phyloP scores from a whole-genome alignment of 2,113 vertebrate genomes.

The Motacilla alba region DNA sequence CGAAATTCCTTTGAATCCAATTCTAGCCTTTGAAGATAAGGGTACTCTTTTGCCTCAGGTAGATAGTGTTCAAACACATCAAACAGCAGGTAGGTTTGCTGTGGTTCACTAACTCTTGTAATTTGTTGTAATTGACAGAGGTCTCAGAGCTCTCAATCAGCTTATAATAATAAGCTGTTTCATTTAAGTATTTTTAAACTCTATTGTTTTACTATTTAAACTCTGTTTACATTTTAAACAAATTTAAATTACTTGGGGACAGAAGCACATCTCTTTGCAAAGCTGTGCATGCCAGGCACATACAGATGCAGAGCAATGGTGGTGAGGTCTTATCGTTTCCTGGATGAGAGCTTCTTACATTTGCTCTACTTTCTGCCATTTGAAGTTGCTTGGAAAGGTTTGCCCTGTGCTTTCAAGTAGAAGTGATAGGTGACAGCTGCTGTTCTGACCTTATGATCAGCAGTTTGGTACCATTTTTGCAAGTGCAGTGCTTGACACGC shows the following conservation, averaged over 20 bases:
- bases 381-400: background rate
- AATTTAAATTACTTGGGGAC: background rate
- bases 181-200: background rate
- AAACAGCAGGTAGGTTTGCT: slow-evolving; percentile 82
- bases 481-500: background rate
- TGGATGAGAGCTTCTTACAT: background rate
- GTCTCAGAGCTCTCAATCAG: background rate
- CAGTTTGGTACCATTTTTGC: background rate
- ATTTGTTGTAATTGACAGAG: background rate
- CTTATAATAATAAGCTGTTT: background rate
- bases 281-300: rapidly evolving
- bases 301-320: background rate
- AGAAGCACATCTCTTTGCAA: background rate
- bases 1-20: slow-evolving; percentile 80
- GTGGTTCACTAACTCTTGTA: background rate
- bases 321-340: background rate
- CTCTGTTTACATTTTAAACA: background rate
- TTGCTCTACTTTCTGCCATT: rapidly evolving
- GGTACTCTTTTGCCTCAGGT: slow-evolving; percentile 82
- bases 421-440: background rate
- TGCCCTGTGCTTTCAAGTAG: background rate
- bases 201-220: background rate
- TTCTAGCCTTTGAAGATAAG: slow-evolving; percentile 90
- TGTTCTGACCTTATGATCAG: background rate
- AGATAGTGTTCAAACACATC: slow-evolving; percentile 84